Evolutionary conservation across 2,113 vertebrate species (phyloP).

Genomic region (Myodes glareolus): DNA sequence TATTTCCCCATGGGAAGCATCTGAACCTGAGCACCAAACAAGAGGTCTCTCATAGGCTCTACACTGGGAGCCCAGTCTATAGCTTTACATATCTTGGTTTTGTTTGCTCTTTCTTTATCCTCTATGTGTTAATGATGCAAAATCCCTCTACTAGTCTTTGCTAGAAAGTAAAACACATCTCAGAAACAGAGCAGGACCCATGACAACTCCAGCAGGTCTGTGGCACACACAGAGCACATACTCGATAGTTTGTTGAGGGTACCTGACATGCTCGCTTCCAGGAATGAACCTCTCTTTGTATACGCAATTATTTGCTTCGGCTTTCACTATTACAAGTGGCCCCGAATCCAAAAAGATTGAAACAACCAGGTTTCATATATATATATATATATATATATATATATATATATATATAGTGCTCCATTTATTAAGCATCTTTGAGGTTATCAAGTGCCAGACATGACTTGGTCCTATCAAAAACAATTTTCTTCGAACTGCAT

Average conservation of each 20-base stretch:
- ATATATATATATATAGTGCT: not conserved
- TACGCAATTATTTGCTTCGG: not conserved
- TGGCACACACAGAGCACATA: not conserved
- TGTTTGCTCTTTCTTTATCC: not conserved
- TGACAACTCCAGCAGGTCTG: not conserved
- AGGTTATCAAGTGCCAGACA: not conserved
- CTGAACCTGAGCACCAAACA: not conserved
- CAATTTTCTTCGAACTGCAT: not conserved
- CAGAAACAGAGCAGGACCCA: not conserved
- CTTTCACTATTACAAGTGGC: not conserved
- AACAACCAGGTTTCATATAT: not conserved
- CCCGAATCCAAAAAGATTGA: not conserved
- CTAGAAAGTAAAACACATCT: not conserved
- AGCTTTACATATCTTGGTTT: not conserved
- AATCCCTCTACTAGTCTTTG: not conserved
- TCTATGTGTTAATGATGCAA: not conserved
- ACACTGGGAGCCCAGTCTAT: not conserved
- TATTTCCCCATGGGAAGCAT: not conserved
- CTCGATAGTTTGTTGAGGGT: not conserved
- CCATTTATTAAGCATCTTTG: not conserved
- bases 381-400: no score
- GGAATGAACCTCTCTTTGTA: not conserved
- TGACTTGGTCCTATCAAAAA: slow-evolving; percentile 41
- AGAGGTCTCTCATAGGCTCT: no score
- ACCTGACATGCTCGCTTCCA: not conserved